Conservation (phyloP, 2,888 invertebrate species). For the Clanis bilineata region DNA sequence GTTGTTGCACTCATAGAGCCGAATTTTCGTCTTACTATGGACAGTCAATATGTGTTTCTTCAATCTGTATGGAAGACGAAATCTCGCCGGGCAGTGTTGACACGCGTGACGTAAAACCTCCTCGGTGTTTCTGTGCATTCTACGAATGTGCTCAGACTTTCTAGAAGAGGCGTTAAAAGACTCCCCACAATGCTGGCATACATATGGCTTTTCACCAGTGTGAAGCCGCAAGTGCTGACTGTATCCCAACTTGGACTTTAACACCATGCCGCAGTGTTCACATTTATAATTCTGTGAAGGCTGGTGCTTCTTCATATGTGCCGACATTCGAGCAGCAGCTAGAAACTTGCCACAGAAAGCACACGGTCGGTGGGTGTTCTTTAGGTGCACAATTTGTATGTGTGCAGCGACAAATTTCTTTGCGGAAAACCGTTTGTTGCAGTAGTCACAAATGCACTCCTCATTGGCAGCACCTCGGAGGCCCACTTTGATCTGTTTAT, state of each 20-base stretch:
- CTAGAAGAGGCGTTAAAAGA: slow-evolving; percentile 66
- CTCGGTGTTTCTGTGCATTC: slow-evolving; percentile 45
- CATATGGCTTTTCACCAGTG: slow-evolving; percentile 65
- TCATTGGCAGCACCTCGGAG: slow-evolving; percentile 53
- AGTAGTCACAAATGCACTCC: slow-evolving; percentile 66
- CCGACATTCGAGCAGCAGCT: slow-evolving; percentile 66
- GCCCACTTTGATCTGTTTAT: slow-evolving; percentile 55
- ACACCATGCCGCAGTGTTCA: slow-evolving; percentile 50
- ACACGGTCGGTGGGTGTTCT: slow-evolving; percentile 64
- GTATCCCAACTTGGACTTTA: slow-evolving; percentile 61
- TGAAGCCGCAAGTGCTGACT: slow-evolving; percentile 65
- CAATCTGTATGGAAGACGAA: slow-evolving; percentile 53
- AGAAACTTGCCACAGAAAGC: slow-evolving; percentile 60
- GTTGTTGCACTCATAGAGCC: slow-evolving; percentile 47
- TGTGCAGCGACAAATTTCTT: slow-evolving; percentile 66
- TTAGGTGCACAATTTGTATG: slow-evolving; percentile 70
- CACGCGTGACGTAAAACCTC: slow-evolving; percentile 53
- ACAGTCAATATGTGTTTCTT: slow-evolving; percentile 53
- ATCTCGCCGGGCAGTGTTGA: slow-evolving; percentile 57
- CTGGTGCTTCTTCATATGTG: slow-evolving; percentile 60
- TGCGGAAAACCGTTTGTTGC: slow-evolving; percentile 61
- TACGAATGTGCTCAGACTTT: slow-evolving; percentile 62
- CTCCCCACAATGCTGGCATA: slow-evolving; percentile 58
- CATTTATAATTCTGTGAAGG: slow-evolving; percentile 44
- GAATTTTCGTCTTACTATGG: slow-evolving; percentile 37